Base-by-base conservation (phyloP, 2,888 invertebrate species). In the Pterostichus madidus region DNA sequence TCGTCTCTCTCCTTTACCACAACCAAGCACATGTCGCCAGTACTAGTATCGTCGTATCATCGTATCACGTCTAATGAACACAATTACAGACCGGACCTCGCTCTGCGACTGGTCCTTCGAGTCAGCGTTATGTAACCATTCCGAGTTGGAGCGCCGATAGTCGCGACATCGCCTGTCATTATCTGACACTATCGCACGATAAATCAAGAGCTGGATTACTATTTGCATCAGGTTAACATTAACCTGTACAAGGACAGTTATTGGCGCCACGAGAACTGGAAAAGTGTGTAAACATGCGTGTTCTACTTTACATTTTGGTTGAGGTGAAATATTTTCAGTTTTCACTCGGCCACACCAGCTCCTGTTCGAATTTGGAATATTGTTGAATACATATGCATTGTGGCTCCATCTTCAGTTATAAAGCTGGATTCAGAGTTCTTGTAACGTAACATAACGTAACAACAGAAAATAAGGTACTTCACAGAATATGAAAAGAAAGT, bases 191-290 rank as follows among this genome's bases (percentile, higher is more conserved):
- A 71, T 44, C 68, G 68, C 68, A 10, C 44, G 68, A 71, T 71
- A 71, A 71, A 71, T 71, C 68, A 71, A 71, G 32, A 75, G 32
- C 75, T 75, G 75, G 75, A 75, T 52, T 75, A 75, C 52, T 49
- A 75, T 75, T 75, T 75, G 75, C 75, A 75, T 75, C 52, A 52
- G 75, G 75, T 75, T 75, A 52, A 75, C 52, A 75, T 75, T 75
- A 75, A 75, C 75, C 49, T 75, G 39, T 31, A 32, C 75, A 75
- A 75, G 75, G 75, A 75, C 75, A 75, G 49, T 52, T 75, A 52
- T 52, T 75, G 75, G 75, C 75, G 75, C 75, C 75, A 75, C 68
- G 68, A 71, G 68, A 71, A 71, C 68, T 71, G 68, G 68, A 71
- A 39, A 71, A 39, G 44, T 71, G 39, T 71, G 68, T 71, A 71